Evolutionary conservation across 2,888 invertebrate genomes (phyloP), one percentile per base, ranked within the genome.

Genomic region (Meiosimyza platycephala): DNA sequence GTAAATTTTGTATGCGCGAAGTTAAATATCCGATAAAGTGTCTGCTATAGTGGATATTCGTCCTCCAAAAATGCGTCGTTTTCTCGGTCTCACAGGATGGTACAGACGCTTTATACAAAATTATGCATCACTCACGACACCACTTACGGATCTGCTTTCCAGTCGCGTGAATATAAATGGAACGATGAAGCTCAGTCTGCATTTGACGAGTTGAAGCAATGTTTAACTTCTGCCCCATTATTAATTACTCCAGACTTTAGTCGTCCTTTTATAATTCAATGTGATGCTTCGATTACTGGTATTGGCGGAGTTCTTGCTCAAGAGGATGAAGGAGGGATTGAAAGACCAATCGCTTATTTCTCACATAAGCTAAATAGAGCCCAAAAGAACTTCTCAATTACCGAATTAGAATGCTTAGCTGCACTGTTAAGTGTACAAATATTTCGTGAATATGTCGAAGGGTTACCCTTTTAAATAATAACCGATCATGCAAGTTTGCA

Each of bases 401-500:
- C 78, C 0, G 76, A 76, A 50, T 51, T 72, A 18, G 78, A 78
- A 66, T 76, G 78, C 47, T 33, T 76, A 40, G 76, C 78, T 9
- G 76, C 75, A 12, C 57, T 76, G n/a, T 11, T 75, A 16, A 63
- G 74, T 3, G 15, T 78, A 0, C 72, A 75, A 51, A 76, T 74
- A 63, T 76, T 76, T 59, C 40, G 71, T 22, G 54, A 68, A 1
- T 74, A 72, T 33, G 51, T 76, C 6, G 73, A 73, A 54, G 71
- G 74, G 1, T 76, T 76, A 33, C 68, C 67, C 16, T 79, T 79
- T 52, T 78, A 55, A 1, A 75, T 79, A 0, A 69, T 77, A 22
- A 79, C 81, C 6, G 82, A 83, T 72, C 79, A 81, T 52, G 76
- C 77, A n/a, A 78, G 79, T 6, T 65, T 83, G 0, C 70, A 78